Evolutionary conservation across 2,888 invertebrate species (phyloP), one percentile per base, ranked within the genome.

Genomic region (Agapostemon virescens): DNA sequence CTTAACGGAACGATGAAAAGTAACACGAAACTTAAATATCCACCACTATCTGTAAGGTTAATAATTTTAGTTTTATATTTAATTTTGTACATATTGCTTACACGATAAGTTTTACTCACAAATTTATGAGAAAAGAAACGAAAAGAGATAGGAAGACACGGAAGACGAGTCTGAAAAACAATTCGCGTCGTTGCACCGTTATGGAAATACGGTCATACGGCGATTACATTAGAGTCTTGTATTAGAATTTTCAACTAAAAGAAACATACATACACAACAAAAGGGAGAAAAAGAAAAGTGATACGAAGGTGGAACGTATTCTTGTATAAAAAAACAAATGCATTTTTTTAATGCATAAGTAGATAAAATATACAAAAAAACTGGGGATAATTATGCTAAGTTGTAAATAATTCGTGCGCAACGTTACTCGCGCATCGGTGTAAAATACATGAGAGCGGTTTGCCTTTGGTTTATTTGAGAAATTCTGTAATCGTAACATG

Each of bases 1-100:
- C 42, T 23, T 67, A 42, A 68, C n/a, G 36, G 70, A 79, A 74
- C 33, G 67, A 49, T 72, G 76, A 66, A 36, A 49, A 55, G 45
- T 45, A 63, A 69, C 38, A 64, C 38, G 40, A 76, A 77, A 67
- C 17, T 74, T 76, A 36, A 69, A 40, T 69, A 77, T 61, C 67
- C 75, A 79, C 81, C 75, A 70, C 42, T 69, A 61, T 71, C 76
- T 73, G 49, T 82, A 84, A 81, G 75, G 66, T 82, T 69, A 69
- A 76, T 79, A 79, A 85, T 77, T 75, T 84, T 86, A 83, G 85
- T 86, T 86, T 86, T 86, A 80, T 86, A 86, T 87, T 85, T 85
- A 75, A 77, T 87, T 86, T 86, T 86, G 86, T 86, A 87, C 66
- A 86, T 86, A 84, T 82, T 61, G 69, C 82, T 86, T 85, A 77